phyloP scores from a whole-genome alignment of 2,888 invertebrate species.

The Dermolepida albohirtum region DNA sequence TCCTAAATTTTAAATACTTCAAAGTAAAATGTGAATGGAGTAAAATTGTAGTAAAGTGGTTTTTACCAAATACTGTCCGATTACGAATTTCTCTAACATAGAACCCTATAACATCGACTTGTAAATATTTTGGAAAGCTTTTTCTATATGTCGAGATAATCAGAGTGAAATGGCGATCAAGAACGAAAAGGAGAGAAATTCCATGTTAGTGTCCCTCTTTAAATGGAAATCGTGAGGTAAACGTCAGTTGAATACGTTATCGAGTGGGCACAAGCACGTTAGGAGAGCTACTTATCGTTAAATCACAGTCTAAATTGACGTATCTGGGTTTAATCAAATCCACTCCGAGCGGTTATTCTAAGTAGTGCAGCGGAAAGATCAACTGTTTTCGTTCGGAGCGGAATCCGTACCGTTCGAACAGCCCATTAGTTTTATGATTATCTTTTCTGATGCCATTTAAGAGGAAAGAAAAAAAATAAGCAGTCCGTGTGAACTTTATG shows the following conservation, averaged over 20 bases:
- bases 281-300: constrained; percentile 57
- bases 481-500: no score
- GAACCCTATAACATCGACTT: no score
- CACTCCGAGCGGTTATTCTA: constrained; percentile 48
- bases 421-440: background rate
- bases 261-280: constrained; percentile 52
- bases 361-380: constrained; percentile 47
- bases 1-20: no score
- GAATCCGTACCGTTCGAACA: background rate
- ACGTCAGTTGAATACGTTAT: constrained; percentile 57
- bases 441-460: no score
- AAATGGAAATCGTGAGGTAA: constrained; percentile 58
- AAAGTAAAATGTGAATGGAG: no score
- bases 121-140: no score
- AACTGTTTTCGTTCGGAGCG: constrained; percentile 45
- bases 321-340: constrained; percentile 60
- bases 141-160: background rate
- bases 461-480: no score
- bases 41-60: no score
- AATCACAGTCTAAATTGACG: constrained; percentile 60
- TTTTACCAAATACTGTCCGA: no score
- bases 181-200: background rate
- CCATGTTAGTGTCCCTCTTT: constrained; percentile 49
- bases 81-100: no score
- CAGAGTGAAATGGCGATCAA: background rate